These are phyloP conservation scores for Xiphophorus couchianus DNA, from an alignment of 2,113 vertebrate genomes.

Conservation along the genomic window DNA sequence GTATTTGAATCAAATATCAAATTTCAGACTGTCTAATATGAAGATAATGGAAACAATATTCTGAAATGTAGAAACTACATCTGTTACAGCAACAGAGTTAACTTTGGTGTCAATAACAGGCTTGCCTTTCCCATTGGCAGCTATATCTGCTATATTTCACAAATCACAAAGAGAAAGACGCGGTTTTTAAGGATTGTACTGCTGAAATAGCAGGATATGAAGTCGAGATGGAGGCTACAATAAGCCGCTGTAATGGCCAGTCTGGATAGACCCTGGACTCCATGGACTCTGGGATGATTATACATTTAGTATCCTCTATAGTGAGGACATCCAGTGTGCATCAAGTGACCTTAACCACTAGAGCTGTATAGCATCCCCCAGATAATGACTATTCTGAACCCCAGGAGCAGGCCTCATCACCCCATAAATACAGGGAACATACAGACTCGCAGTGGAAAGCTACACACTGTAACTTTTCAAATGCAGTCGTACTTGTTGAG, in stretches of 20 bases:
- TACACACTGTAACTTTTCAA: slow-evolving; percentile 66
- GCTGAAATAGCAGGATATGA: slow-evolving; percentile 59
- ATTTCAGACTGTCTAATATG: not conserved
- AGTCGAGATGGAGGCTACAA: slow-evolving; percentile 54
- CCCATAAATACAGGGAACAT: slow-evolving; percentile 68
- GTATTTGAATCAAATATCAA: not conserved
- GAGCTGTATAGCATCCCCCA: slow-evolving; percentile 65
- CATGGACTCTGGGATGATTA: slow-evolving; percentile 73
- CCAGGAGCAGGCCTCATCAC: slow-evolving; percentile 64
- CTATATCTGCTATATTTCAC: slow-evolving; percentile 25
- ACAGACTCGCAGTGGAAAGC: slow-evolving; percentile 53
- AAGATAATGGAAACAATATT: not conserved
- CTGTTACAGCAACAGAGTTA: slow-evolving; percentile 9
- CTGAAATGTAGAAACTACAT: not conserved
- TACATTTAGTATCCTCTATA: slow-evolving; percentile 70
- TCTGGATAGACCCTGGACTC: slow-evolving; percentile 55
- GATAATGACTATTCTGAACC: slow-evolving; percentile 77
- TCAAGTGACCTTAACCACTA: slow-evolving; percentile 71
- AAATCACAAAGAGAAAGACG: slow-evolving; percentile 39
- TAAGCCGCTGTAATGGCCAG: slow-evolving; percentile 59
- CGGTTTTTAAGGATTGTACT: slow-evolving; percentile 39
- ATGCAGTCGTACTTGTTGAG: slow-evolving; percentile 54
- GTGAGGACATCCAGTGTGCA: slow-evolving; percentile 59
- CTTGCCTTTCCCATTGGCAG: not conserved
- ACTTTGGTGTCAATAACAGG: slow-evolving; percentile 29